Evolutionary conservation across 2,113 vertebrate species (phyloP), one percentile per base, ranked within the genome.

Genomic region (Gobius niger): DNA sequence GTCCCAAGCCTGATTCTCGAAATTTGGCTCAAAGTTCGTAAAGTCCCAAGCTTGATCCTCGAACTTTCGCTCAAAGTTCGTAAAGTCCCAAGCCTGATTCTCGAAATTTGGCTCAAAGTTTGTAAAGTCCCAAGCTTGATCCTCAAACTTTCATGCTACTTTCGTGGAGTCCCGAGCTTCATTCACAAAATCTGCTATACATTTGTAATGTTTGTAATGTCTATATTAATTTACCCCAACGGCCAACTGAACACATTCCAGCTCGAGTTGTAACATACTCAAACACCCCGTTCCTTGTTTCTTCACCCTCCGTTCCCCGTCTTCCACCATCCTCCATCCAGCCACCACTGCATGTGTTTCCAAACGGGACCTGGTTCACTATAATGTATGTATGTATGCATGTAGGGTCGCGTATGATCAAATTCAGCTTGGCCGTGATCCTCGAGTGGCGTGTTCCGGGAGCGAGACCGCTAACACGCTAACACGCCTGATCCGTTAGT

Each of bases 401-500:
- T 56, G 59, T 60, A 16, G 8, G 70, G 63, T 57, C 62, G 60
- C 50, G 81, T 76, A 52, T 70, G 69, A 83, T 79, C 67, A 65
- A 82, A 65, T 61, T 19, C 57, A 62, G 70, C 49, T 60, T 67
- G 69, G 62, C 76, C 64, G 57, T 61, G 41, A 53, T 81, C 60
- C 68, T 75, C 44, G 67, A 66, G 49, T 0, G 49, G 11, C 70
- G 40, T 59, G 68, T 69, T 59, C 50, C 12, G 9, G 16, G 41
- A 5, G 8, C 51, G 7, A 19, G 42, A 50, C 40, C n/a, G 41
- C 57, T 47, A 51, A 40, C 18, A 54, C 18, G 18, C 47, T 49
- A 50, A 19, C 42, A 18, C 44, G 9, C 24, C 47, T 83, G 89
- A 78, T 87, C 85, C 73, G 47, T 54, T 52, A 61, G 52, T 59